Conservation (phyloP, 2,888 invertebrate genomes). For the Ametastegia equiseti region DNA sequence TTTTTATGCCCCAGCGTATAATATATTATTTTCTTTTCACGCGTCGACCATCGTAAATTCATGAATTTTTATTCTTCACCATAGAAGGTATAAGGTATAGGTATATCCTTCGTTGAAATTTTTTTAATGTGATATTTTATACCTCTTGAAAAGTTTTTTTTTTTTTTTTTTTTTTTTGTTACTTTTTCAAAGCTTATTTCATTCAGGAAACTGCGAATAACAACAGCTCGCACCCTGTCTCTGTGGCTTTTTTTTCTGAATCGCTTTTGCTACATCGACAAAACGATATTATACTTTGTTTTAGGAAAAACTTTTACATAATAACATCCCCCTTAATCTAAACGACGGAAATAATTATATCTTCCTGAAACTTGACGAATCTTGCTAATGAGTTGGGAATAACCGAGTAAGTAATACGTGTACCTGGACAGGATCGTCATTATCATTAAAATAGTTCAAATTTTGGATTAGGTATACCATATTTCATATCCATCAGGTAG, state of each 20-base stretch:
- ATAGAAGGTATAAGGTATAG: neutral
- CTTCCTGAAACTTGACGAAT: neutral
- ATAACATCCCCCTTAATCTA: neutral
- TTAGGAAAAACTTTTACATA: neutral
- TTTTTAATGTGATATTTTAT: neutral
- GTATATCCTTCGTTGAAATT: neutral
- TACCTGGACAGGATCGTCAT: too few species aligned
- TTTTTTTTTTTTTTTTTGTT: too few species aligned
- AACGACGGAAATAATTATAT: neutral
- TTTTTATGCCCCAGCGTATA: neutral
- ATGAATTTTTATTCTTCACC: slow-evolving; percentile 15
- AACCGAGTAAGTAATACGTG: too few species aligned
- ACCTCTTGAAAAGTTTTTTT: neutral
- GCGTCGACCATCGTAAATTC: slow-evolving; percentile 27
- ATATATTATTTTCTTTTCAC: slow-evolving; percentile 21
- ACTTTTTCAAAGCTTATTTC: neutral
- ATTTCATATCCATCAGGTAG: too few species aligned
- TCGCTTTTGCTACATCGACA: neutral
- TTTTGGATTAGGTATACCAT: too few species aligned
- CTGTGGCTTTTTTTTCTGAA: neutral
- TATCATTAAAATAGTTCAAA: too few species aligned
- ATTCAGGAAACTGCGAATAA: neutral
- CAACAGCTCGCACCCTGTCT: neutral
- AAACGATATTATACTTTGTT: neutral
- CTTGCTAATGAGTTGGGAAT: neutral